Evolutionary conservation across 2,888 invertebrate species (phyloP), one percentile per base, ranked within the genome.

Genomic region (Stenotaenia linearis): DNA sequence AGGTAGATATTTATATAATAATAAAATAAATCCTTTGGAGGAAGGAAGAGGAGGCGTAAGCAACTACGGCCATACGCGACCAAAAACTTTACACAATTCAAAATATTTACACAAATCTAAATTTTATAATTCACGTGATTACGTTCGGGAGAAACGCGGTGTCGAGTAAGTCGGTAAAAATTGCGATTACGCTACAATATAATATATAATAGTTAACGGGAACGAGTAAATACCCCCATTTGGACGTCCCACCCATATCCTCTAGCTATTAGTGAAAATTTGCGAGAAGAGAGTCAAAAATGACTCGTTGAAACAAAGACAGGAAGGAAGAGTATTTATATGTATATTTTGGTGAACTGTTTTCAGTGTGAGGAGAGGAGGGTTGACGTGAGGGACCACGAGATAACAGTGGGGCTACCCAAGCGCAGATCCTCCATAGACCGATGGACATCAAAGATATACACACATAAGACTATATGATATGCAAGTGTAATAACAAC

Each of bases 271-370:
- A 69, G 28, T 28, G 69, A 10, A 25, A 69, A 69, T 69, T 69
- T 56, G 9, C n/a, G 18, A 56, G 28, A n/a, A 25, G 69, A 69
- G 25, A 69, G 25, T 28, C 12, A 25, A 69, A 69, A 28, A 28
- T 69, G 69, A 69, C 28, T 69, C 56, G 69, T 15, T 69, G 69
- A 69, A 69, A 69, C 69, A 69, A 69, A 69, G 69, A 28, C 69
- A 69, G 69, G 69, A 69, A 69, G 69, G 69, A 69, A 69, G 69
- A 69, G 69, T 69, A 69, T 69, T 69, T 28, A 69, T 25, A 69
- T 69, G 69, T 69, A 69, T 69, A 69, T 69, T 69, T 69, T 69
- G 69, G 69, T 25, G 69, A 69, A 69, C 69, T 69, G 69, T 69
- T 69, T 50, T 50, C 7, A 50, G 50, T 69, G 69, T 15, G 69